These are phyloP conservation scores for Ovibos moschatus DNA, from an alignment of 2,113 vertebrate genomes.

Conservation along the genomic window DNA sequence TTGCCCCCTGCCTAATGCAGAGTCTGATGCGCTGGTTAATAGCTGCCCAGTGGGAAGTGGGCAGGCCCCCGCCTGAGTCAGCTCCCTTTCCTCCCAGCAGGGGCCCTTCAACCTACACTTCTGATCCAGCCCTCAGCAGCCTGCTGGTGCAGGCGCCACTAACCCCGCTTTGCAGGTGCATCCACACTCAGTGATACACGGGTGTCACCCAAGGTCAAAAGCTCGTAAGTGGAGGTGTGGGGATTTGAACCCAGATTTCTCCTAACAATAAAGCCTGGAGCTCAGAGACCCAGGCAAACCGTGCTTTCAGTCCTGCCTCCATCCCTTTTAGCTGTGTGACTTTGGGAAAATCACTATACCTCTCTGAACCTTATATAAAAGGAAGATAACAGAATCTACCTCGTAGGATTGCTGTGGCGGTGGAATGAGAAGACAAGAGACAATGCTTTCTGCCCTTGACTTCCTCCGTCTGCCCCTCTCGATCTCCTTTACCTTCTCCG, in stretches of 20 bases:
- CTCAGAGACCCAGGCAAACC: neutral
- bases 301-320: accelerated
- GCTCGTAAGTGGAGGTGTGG: neutral
- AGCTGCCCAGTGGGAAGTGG: neutral
- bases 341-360: neutral
- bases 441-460: accelerated
- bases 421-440: neutral
- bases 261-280: neutral
- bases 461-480: accelerated
- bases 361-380: neutral
- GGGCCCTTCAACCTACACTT: accelerated
- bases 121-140: neutral
- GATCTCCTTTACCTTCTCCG: accelerated
- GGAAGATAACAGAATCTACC: neutral
- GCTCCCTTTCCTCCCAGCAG: neutral
- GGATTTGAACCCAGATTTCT: neutral
- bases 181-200: neutral
- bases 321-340: neutral
- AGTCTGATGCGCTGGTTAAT: conserved; percentile 52
- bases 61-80: neutral
- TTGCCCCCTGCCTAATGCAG: conserved; percentile 85
- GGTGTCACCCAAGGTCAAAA: neutral
- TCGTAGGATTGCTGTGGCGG: too few species aligned
- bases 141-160: accelerated
- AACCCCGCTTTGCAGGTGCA: neutral